Base-by-base conservation (phyloP, 2,113 vertebrate genomes). In the cat (Felis catus) region DNA sequence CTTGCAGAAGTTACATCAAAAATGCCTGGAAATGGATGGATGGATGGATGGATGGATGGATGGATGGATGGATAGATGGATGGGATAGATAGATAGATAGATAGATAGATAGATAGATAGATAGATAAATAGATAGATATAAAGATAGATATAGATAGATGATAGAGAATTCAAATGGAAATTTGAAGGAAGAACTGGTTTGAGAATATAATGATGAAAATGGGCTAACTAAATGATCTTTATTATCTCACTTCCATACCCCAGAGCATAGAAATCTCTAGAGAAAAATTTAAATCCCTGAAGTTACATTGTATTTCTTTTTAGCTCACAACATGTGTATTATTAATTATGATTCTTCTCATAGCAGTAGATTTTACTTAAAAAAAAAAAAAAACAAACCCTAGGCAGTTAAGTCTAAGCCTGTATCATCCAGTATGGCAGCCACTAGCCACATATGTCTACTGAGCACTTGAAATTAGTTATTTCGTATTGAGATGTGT, bases 301-400 rank as follows among this genome's bases (percentile, higher is more conserved):
- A 95, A 55, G 3, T 61, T 61, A 94, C 89, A 21, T 51, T 91
- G 55, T 87, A 36, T 74, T 92, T 87, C n/a, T 73, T 84, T 94
- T 93, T 63, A 89, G 31, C 3, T 94, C 51, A 88, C 8, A 76
- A 31, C 1, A 48, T 71, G 2, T 68, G 1, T 94, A 14, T 85
- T 21, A 73, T 76, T 68, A 94, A 45, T 41, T 1, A 68, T 89
- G 33, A 53, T 63, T 55, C 36, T 27, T 89, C 36, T 63, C 7
- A 83, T 9, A 91, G 51, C 10, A 89, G n/a, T 25, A 76, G 29
- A 83, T 53, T 31, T 21, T 74, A 90, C 53, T 85, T 58, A 79
- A 71, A 73, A 41, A 71, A 79, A 71, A 73, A 41, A 71, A n/a
- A 68, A 51, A 53, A 39, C 4, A 41, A 84, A 55, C 31, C 14